phyloP scores from a whole-genome alignment of 2,113 vertebrate genomes.

The Embiotoca jacksoni region DNA sequence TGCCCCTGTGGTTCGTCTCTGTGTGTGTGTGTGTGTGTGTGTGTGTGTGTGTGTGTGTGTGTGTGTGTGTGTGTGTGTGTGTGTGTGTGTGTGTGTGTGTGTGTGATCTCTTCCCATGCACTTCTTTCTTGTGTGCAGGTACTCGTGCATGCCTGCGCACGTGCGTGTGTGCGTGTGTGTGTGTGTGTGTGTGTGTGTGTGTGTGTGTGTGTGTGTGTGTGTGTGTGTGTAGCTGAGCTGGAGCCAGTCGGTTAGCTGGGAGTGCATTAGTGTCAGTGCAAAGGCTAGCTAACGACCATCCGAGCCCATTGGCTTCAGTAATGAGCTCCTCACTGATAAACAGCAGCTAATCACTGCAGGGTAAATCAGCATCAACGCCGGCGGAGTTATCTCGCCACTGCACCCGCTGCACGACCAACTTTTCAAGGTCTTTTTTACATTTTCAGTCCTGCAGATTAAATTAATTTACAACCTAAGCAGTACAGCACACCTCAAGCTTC shows the following conservation, averaged over 20 bases:
- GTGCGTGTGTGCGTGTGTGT: not conserved
- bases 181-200: conserved; percentile 15
- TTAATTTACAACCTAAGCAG: not conserved
- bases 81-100: too few species aligned
- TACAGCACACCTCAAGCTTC: conserved; percentile 24
- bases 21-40: not conserved
- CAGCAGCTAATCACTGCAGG: conserved; percentile 74
- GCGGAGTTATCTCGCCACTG: conserved; percentile 63
- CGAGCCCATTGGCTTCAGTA: conserved; percentile 71
- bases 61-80: too few species aligned
- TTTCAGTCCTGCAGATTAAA: conserved; percentile 37
- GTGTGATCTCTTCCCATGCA: conserved; percentile 4
- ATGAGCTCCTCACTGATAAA: conserved; percentile 80
- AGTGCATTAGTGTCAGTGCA: conserved; percentile 69
- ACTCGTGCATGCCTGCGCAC: too few species aligned
- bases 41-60: too few species aligned
- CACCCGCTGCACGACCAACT: conserved; percentile 47
- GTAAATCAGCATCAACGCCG: conserved; percentile 60
- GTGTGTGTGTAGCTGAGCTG: conserved; percentile 10
- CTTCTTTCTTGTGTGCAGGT: conserved; percentile 8
- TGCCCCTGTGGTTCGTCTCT: conserved; percentile 57
- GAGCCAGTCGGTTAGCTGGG: conserved; percentile 61
- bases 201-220: not conserved
- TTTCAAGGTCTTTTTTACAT: conserved; percentile 64
- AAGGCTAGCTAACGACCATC: conserved; percentile 75